These are phyloP conservation scores for Phyllotreta cruciferae DNA, from an alignment of 2,888 invertebrate genomes.

Conservation along the genomic window DNA sequence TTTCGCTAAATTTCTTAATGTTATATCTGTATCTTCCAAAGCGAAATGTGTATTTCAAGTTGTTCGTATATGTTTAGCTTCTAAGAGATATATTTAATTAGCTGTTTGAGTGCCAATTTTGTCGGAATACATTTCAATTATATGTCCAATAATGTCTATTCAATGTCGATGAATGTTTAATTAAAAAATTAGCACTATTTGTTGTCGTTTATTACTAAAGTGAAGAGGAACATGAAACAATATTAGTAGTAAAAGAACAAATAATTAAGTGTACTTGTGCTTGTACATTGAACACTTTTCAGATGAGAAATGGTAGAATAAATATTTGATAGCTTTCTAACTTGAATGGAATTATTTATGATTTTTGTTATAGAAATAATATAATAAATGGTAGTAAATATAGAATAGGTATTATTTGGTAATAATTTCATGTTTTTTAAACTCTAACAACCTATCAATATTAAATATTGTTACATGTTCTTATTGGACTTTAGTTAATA, in stretches of 20 bases:
- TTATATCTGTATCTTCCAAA: slow-evolving; percentile 42
- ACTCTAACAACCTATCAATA: slow-evolving; percentile 24
- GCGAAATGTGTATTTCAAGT: slow-evolving; percentile 30
- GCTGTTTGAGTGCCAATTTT: slow-evolving; percentile 42
- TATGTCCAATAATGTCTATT: slow-evolving; percentile 10
- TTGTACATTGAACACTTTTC: too few relatives aligned
- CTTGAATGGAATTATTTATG: too few relatives aligned
- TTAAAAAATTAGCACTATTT: slow-evolving; percentile 19
- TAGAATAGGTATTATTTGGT: too few relatives aligned
- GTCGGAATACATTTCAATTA: slow-evolving; percentile 17
- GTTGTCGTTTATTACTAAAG: slow-evolving; percentile 6
- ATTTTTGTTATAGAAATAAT: too few relatives aligned
- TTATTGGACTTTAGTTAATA: slow-evolving; percentile 26
- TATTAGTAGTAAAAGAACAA: too few relatives aligned
- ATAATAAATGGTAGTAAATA: too few relatives aligned
- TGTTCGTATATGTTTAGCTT: slow-evolving; percentile 42
- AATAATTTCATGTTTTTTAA: too few relatives aligned
- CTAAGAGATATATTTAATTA: slow-evolving; percentile 34
- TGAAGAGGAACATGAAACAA: slow-evolving; percentile 6
- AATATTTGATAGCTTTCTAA: too few relatives aligned
- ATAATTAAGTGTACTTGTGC: too few relatives aligned
- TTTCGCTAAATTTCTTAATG: slow-evolving; percentile 40
- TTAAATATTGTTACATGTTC: slow-evolving; percentile 25
- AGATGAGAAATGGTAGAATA: too few relatives aligned
- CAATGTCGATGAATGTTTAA: slow-evolving; percentile 18